These are phyloP conservation scores for Gymnobelideus leadbeateri DNA, from an alignment of 2,113 vertebrate genomes.

Conservation along the genomic window DNA sequence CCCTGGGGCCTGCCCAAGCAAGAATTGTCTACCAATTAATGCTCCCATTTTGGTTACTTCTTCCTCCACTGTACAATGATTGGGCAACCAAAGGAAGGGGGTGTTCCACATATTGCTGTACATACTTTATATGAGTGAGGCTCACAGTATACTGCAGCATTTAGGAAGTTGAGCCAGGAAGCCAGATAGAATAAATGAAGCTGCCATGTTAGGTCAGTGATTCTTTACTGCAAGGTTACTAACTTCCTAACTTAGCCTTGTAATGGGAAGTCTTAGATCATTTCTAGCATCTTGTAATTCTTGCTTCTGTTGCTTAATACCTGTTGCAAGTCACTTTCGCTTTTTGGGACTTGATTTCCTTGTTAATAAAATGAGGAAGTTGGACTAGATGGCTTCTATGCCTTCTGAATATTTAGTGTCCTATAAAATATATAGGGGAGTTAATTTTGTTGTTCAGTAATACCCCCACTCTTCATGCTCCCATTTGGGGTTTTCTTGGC, in stretches of 20 bases:
- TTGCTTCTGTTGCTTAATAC: background rate
- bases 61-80: background rate
- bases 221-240: background rate
- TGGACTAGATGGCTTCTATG: background rate
- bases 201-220: background rate
- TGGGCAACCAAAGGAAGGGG: background rate
- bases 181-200: background rate
- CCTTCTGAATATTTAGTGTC: background rate
- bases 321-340: background rate
- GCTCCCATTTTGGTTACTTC: background rate
- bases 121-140: background rate
- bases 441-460: background rate
- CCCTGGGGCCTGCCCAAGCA: background rate
- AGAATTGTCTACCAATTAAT: background rate
- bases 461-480: background rate
- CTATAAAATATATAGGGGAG: background rate
- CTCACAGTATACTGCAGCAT: background rate
- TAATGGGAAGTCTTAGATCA: background rate
- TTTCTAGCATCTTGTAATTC: background rate
- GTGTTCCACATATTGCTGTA: background rate
- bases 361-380: background rate
- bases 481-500: background rate
- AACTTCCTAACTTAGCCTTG: background rate
- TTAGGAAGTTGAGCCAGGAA: background rate
- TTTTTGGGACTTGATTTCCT: background rate